Evolutionary conservation across 2,797 vertebrate species (phyloP), one percentile per base, ranked within the genome.

Genomic region (Linurgus olivaceus): DNA sequence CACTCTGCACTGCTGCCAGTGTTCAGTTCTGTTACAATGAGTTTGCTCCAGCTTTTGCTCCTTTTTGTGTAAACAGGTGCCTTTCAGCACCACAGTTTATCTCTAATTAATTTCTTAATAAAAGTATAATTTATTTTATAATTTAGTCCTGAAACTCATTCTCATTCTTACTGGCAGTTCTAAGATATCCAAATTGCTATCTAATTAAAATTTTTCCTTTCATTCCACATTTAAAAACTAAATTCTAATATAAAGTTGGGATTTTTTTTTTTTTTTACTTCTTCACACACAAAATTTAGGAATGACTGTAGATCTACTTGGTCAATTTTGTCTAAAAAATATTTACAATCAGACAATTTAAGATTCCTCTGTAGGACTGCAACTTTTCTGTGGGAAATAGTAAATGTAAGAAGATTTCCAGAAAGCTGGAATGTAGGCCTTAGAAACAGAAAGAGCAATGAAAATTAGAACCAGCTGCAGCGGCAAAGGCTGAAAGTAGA

Each of bases 331-430:
- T 59, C 45, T 78, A 81, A 87, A 82, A 90, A 63, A 61, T 73
- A 88, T 85, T 92, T 89, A 78, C 24, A 78, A 35, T 72, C 55
- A 66, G 74, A 86, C 66, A 87, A 83, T 82, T 92, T 92, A 79
- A 93, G 74, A 94, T 65, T 92, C 50, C 38, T 75, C 28, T 47
- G 28, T 7, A 81, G 58, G 54, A 85, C 51, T 25, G 51, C 38
- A 79, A 66, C 31, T 85, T 96, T 89, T 71, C 71, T 57, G 33
- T 35, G 15, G n/a, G 23, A 57, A 57, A 57, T 57, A 35, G 24
- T 35, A 35, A 57, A 57, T 2, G 7, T 57, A 35, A 57, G 54
- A 57, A 57, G 33, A 35, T 57, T 57, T 57, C 26, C 55, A 57
- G 55, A 35, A 57, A 35, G 33, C 23, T 35, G 23, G 33, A 57